These are phyloP conservation scores for Ctena decussata DNA, from an alignment of 2,888 invertebrate species.

Conservation along the genomic window DNA sequence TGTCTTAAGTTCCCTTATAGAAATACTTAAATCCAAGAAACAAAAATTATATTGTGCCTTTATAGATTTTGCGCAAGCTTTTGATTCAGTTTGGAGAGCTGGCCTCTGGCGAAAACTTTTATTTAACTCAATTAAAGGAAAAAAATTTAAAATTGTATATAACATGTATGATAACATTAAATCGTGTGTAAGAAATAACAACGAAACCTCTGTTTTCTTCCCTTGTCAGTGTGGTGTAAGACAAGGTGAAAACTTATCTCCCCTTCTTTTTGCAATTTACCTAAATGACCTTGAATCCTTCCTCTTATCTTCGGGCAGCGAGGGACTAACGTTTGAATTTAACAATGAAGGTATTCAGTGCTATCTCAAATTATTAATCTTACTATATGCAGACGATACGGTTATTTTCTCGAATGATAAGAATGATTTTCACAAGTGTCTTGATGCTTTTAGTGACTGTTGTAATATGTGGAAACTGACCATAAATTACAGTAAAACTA, in stretches of 20 bases:
- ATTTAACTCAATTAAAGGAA: neutral
- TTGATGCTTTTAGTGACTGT: slow-evolving; percentile 24
- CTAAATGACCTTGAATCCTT: neutral
- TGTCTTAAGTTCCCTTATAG: neutral
- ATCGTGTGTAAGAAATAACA: neutral
- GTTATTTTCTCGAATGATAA: slow-evolving; percentile 20
- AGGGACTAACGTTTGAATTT: neutral
- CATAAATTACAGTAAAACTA: slow-evolving; percentile 23
- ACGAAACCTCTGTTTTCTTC: neutral
- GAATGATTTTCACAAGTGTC: neutral
- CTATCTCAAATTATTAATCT: slow-evolving; percentile 4
- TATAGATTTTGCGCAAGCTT: neutral
- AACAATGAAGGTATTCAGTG: neutral
- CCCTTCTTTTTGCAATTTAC: neutral
- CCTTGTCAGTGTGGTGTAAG: neutral
- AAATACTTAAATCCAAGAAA: neutral
- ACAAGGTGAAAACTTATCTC: neutral
- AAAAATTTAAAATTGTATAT: neutral
- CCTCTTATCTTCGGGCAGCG: neutral
- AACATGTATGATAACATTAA: neutral
- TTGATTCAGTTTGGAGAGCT: neutral
- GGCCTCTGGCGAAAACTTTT: neutral
- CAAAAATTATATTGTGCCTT: neutral
- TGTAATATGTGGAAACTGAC: slow-evolving; percentile 36
- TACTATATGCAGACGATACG: slow-evolving; percentile 44